Evolutionary conservation across 2,888 invertebrate genomes (phyloP), one percentile per base, ranked within the genome.

Genomic region (Seira ritae): DNA sequence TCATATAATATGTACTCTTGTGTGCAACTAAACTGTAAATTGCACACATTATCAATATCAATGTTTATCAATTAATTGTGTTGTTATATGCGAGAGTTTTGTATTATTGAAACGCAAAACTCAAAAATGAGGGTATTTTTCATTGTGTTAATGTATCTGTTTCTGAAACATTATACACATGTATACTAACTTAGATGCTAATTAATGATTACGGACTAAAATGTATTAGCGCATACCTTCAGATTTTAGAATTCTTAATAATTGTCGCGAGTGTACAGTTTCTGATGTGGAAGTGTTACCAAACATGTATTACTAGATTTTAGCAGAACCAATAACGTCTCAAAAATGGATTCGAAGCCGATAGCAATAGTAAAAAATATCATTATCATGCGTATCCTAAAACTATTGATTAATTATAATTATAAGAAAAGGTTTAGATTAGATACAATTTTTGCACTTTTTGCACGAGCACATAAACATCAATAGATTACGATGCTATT

Each of bases 121-220:
- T 42, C 12, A 70, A 66, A 70, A 46, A 70, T 70, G 70, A 70
- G 70, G 70, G 70, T 70, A 70, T 70, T 70, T 70, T 70, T 19
- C 70, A 70, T 20, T 70, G 22, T 50, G 4, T 37, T 42, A 12
- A 42, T 12, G 42, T 42, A 42, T 8, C 42, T 42, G 42, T 8
- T 8, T 12, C 42, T 42, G 4, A 42, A 42, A 42, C 42, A 8
- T 8, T 42, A 42, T 12, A 42, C 42, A 42, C 42, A 42, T 4
- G 42, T 42, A 12, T 4, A 42, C 42, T 8, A 42, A 42, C 42
- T 42, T 42, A 42, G 12, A 8, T 8, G 12, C 12, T 42, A 42
- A 8, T 12, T 12, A 42, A 42, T 42, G 42, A 12, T 42, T 4
- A 8, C 4, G 12, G 42, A 8, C 6, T 42, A 42, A 42, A 12